Base-by-base conservation (phyloP, 2,797 vertebrate species). In the Brachymystax lenok region DNA sequence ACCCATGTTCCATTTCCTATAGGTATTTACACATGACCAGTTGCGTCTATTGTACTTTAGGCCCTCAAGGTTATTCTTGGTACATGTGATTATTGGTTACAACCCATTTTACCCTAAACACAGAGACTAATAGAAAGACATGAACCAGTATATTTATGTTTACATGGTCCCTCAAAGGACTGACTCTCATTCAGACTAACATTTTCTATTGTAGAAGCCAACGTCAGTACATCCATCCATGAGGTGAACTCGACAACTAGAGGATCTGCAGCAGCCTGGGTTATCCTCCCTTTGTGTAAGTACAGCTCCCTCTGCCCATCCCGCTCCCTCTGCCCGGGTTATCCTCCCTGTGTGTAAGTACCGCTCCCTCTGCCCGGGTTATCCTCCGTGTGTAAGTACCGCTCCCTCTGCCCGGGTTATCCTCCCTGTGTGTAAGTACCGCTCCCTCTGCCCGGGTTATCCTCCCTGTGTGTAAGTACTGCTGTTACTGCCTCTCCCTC, bases 401-500 rank as follows among this genome's bases (percentile, higher is more conserved):
- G n/a, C n/a, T n/a, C n/a, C n/a, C n/a, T n/a, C n/a, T n/a, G 96
- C 94, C 75, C 99, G 98, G 98, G 95, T 95, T 76, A 92, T 97
- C 79, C 93, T 99, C 4, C 30, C 71, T 30, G 28, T 71, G 10
- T 52, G 46, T 69, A 28, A 33, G 67, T 69, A 33, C 16, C 27
- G 16, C 71, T 59, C 27, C 30, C 27, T 56, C 28, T 3, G 3
- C 28, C 28, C 3, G 28, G 28, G 28, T 2, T 28, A 30, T 30
- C 28, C 28, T 99, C 5, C 30, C 72, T 33, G 52, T 72, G 12
- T 52, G 50, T 69, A 30, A 35, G 67, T 69, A 35, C n/a, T n/a
- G 2, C 28, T 28, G 21, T 3, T 1, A 52, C n/a, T 24, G 12
- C 52, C 21, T n/a, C 69, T 40, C 40, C 1, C 12, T 46, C 21